Evolutionary conservation across 2,797 vertebrate species (phyloP), one percentile per base, ranked within the genome.

Genomic region (Acipenser ruthenus): DNA sequence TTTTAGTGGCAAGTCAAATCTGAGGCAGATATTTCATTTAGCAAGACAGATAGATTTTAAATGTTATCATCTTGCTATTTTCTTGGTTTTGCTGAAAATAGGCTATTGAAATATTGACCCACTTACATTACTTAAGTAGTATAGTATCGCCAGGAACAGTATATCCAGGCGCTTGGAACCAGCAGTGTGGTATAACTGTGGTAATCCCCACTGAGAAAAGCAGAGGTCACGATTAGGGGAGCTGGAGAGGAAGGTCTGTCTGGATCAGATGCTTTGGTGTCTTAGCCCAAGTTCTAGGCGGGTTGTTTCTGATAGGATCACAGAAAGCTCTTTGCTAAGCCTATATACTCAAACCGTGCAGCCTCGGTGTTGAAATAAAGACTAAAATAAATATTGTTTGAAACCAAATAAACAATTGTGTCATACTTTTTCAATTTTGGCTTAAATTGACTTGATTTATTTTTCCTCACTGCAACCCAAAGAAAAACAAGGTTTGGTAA

Each of bases 311-410:
- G 53, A 49, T 18, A 7, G 59, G 52, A 52, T 68, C 69, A 60
- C 49, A 7, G 37, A 48, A 62, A 65, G 63, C 69, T 37, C 65
- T 11, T 13, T 13, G 15, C 62, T 68, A 70, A 69, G 67, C 71
- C 72, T 9, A 18, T 49, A 10, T 48, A 49, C 64, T 60, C 66
- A 62, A 62, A 70, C 60, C 63, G 13, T 62, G 60, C 12, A 66
- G 50, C 51, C 67, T 55, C 49, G 65, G 62, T 66, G 75, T 78
- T 75, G 80, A 67, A 77, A 74, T 64, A 67, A 72, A 71, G 67
- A 72, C 66, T 62, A 18, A 74, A 74, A 80, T 80, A 81, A 85
- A 81, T 66, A 77, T 62, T 65, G 66, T 64, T 71, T 63, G 69
- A 73, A 67, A 75, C 76, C 72, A 68, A 74, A 69, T 73, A 64